Conservation (phyloP, 2,797 vertebrate species). For the Sebastes jordani region DNA sequence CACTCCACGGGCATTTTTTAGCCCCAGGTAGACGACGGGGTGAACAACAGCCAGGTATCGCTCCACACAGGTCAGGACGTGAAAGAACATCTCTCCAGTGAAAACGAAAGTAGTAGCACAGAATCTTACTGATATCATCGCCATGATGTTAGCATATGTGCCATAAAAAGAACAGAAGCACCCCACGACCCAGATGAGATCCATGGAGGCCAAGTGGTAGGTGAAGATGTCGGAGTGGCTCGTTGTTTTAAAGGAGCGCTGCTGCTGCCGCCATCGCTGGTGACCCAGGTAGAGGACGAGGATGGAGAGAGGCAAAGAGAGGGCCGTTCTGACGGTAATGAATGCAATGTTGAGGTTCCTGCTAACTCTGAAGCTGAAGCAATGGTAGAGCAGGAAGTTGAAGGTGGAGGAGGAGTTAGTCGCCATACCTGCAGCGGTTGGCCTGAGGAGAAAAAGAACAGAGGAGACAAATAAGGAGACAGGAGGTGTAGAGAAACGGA, state of each 20-base stretch:
- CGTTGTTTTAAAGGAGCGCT: background rate
- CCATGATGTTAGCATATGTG: fast-evolving
- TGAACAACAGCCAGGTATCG: constrained; percentile 40
- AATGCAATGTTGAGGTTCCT: fast-evolving
- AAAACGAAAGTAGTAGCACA: fast-evolving
- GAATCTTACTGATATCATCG: fast-evolving
- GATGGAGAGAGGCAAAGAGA: background rate
- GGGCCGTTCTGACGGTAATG: fast-evolving
- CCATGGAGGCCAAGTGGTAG: background rate
- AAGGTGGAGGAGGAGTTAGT: background rate
- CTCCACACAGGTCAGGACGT: constrained; percentile 38
- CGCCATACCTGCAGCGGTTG: background rate
- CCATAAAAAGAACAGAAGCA: fast-evolving
- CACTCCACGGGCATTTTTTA: background rate
- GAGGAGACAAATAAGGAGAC: background rate
- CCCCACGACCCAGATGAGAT: background rate
- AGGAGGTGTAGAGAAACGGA: background rate
- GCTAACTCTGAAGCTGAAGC: fast-evolving
- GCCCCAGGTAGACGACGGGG: constrained; percentile 16
- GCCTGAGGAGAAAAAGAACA: background rate
- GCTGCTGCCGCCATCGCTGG: background rate
- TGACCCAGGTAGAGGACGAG: background rate
- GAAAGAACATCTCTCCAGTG: background rate
- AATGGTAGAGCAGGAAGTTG: fast-evolving
- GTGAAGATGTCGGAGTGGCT: constrained; percentile 15